A percentile compares a stretch with the other conserved stretches of the same genome.
Conservation (phyloP, 2,888 invertebrate species). For the Agrilus cyanescens region DNA sequence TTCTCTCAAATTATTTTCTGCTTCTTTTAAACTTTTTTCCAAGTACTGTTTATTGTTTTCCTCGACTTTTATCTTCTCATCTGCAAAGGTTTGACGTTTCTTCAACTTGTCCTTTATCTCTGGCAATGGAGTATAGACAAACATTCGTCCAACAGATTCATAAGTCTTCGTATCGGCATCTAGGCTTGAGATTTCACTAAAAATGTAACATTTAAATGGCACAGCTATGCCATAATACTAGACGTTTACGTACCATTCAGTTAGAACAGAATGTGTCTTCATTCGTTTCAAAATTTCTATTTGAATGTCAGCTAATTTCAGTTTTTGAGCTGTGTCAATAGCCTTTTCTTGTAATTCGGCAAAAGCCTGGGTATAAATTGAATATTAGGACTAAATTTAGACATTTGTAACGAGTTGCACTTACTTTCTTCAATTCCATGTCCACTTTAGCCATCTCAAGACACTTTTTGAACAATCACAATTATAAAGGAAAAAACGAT, state of each 20-base stretch:
- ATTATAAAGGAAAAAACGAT: too few relatives aligned
- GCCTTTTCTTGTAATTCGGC: conserved; percentile 70
- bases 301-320: conserved; percentile 67
- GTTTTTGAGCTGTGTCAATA: conserved; percentile 67
- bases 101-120: conserved; percentile 53
- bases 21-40: conserved; percentile 70
- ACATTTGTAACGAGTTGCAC: neutral
- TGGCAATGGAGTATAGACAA: conserved; percentile 55
- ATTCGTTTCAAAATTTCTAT: conserved; percentile 55
- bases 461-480: too few relatives aligned
- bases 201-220: conserved; percentile 13
- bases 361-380: conserved; percentile 48
- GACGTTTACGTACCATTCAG: conserved; percentile 44
- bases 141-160: conserved; percentile 78
- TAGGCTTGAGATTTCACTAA: conserved; percentile 45
- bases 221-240: conserved; percentile 12
- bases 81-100: conserved; percentile 42
- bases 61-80: conserved; percentile 58
- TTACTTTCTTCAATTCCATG: conserved; percentile 35
- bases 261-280: conserved; percentile 59
- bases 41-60: conserved; percentile 69
- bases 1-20: conserved; percentile 75
- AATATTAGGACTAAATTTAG: too few relatives aligned
- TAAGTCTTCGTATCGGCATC: conserved; percentile 58
- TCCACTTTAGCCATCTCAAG: conserved; percentile 24